Evolutionary conservation across 2,113 vertebrate genomes (phyloP).

Genomic region (Tylochromis polylepis): DNA sequence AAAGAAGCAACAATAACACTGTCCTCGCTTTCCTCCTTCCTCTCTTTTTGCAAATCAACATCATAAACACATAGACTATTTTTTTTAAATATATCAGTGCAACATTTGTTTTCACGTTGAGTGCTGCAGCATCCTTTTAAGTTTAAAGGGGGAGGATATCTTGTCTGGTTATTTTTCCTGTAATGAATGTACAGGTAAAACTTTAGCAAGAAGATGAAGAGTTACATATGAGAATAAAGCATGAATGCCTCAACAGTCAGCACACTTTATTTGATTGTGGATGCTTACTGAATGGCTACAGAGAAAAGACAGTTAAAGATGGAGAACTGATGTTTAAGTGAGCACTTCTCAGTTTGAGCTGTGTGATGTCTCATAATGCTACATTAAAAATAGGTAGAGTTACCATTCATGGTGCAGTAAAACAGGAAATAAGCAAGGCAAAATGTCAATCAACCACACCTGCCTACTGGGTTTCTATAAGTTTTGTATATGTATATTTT

Average conservation of each 20-base stretch:
- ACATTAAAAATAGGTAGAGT: not conserved
- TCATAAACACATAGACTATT: constrained; percentile 62
- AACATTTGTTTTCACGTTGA: constrained; percentile 74
- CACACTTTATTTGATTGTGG: not conserved
- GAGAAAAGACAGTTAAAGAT: not conserved
- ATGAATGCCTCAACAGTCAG: not conserved
- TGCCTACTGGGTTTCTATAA: not conserved
- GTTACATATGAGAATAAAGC: not conserved
- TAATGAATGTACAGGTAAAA: not conserved
- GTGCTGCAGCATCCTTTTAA: constrained; percentile 89
- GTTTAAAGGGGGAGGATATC: constrained; percentile 25
- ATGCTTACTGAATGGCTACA: not conserved
- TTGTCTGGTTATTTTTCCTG: not conserved
- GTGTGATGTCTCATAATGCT: not conserved
- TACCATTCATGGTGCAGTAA: not conserved
- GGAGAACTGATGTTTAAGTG: not conserved
- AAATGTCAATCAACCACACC: not conserved
- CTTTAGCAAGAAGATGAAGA: not conserved
- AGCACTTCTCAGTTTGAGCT: not conserved
- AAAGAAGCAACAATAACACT: constrained; percentile 55
- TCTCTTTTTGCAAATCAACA: constrained; percentile 56
- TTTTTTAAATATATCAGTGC: constrained; percentile 75
- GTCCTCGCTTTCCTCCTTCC: not conserved
- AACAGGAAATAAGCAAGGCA: not conserved
- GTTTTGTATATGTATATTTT: not conserved